These are phyloP conservation scores for Apolygus lucorum DNA, from an alignment of 1,140 invertebrate species.

Conservation along the genomic window DNA sequence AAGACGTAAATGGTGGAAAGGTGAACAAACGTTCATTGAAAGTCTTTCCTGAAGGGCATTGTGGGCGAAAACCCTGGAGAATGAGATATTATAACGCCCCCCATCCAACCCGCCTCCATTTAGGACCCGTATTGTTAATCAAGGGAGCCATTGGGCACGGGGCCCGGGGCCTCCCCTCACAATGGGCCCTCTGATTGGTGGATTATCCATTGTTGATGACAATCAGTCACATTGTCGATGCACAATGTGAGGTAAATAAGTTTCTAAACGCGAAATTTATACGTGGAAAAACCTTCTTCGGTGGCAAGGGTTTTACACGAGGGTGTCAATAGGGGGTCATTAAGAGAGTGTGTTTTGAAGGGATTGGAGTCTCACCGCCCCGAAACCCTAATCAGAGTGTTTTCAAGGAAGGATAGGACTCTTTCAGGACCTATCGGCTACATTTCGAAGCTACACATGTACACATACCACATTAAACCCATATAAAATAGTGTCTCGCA, in stretches of 20 bases:
- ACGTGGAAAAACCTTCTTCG: constrained; percentile 4
- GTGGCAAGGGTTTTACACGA: not conserved
- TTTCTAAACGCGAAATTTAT: constrained; percentile 25
- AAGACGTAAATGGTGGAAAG: not conserved
- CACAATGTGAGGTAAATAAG: constrained; percentile 24
- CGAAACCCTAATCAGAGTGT: not conserved
- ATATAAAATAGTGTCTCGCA: too few species aligned
- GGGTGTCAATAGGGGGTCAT: constrained; percentile 24
- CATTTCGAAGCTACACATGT: too few species aligned
- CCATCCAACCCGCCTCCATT: constrained; percentile 1
- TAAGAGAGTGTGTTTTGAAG: not conserved
- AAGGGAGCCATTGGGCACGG: constrained; percentile 19
- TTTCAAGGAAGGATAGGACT: too few species aligned
- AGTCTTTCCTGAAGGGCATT: not conserved
- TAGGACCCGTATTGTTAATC: constrained; percentile 26
- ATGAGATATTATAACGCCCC: constrained; percentile 13
- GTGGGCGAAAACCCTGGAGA: not conserved
- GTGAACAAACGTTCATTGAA: constrained; percentile 10
- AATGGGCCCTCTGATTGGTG: constrained; percentile 22
- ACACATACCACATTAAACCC: too few species aligned
- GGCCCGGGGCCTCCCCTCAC: too few species aligned
- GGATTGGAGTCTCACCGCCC: not conserved
- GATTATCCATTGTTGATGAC: constrained; percentile 26
- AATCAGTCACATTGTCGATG: constrained; percentile 22
- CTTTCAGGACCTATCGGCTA: too few species aligned